Base-by-base conservation (phyloP, 2,888 invertebrate species). In the Agrilus mali region DNA sequence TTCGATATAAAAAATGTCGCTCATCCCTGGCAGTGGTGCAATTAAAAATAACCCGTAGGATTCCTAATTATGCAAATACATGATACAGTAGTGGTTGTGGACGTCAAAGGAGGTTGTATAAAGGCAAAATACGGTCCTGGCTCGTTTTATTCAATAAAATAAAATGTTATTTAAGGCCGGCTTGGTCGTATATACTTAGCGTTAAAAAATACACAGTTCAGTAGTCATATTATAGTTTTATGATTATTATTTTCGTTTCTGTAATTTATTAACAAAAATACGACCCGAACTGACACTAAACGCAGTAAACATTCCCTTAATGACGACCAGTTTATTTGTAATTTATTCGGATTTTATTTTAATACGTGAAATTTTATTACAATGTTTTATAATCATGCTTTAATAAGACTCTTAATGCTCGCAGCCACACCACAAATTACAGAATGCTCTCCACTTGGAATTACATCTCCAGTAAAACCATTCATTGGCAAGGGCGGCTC, bases 321-420 rank as follows among this genome's bases (percentile, higher is more conserved):
- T 66, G 65, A 63, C 65, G 60, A 63, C 63, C 64, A 63, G 65
- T 66, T 66, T 66, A 63, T 63, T 63, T 60, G 55, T 64, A 66
- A 67, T 67, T 67, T 67, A 67, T 67, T 58, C 59, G 66, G 65
- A 64, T 67, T 67, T 67, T 67, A 67, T 67, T 67, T 67, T 67
- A 67, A 67, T 67, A 64, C 60, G 65, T 63, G 60, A 66, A 66
- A 65, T 67, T 67, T 67, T 67, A 67, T 67, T 65, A 65, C 66
- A 65, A 66, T 66, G 65, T 67, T 66, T 66, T 66, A 66, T 66
- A 67, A 67, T 67, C 65, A 64, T 63, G 62, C 58, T 65, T 67
- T 67, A 67, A 67, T 67, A 66, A 66, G 65, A 57, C 59, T 60
- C 59, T 65, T 65, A 64, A 63, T 62, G 60, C 58, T 53, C 50